Evolutionary conservation across 2,797 vertebrate species (phyloP), one percentile per base, ranked within the genome.

Genomic region (Ataeniobius toweri): DNA sequence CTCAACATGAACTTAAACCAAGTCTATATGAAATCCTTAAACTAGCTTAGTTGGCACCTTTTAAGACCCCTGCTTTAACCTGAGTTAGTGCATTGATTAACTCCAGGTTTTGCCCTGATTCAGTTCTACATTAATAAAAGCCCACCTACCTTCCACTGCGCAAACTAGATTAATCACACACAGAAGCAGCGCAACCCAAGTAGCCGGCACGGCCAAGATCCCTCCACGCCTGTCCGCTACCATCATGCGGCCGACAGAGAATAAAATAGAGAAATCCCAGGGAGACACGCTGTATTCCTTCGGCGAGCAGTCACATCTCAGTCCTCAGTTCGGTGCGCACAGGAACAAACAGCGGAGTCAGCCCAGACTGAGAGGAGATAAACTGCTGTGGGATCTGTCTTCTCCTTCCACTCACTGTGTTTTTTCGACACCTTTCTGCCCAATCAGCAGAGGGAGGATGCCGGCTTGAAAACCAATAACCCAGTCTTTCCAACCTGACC

Each of bases 91-190:
- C 78, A 75, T 41, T 9, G 56, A 79, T 80, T 6, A 44, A 76
- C 58, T 72, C 51, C 10, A 70, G 46, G 22, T 28, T 58, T 53
- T 73, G 61, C 61, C 63, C 80, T 28, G 71, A 73, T 68, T 69
- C 81, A 71, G 24, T n/a, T 76, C 71, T 18, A 67, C 72, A 56
- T 16, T 36, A 71, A 14, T 9, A 68, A 18, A 68, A 20, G 26
- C 24, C 76, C 74, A 86, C 90, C 78, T 94, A 95, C 94, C 94
- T 94, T 95, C 94, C 82, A 94, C 91, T 59, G 94, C 92, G 77
- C 82, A 79, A 88, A 92, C 94, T 3, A 87, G 81, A 74, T 88
- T 80, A 12, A 92, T 82, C 85, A 83, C 87, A 79, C 84, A 86
- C 24, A 94, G 85, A 16, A 94, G 79, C 83, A 81, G 77, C 76